Evolutionary conservation across 1,140 invertebrate genomes (phyloP).

Genomic region (Alviniconcha marisindica): DNA sequence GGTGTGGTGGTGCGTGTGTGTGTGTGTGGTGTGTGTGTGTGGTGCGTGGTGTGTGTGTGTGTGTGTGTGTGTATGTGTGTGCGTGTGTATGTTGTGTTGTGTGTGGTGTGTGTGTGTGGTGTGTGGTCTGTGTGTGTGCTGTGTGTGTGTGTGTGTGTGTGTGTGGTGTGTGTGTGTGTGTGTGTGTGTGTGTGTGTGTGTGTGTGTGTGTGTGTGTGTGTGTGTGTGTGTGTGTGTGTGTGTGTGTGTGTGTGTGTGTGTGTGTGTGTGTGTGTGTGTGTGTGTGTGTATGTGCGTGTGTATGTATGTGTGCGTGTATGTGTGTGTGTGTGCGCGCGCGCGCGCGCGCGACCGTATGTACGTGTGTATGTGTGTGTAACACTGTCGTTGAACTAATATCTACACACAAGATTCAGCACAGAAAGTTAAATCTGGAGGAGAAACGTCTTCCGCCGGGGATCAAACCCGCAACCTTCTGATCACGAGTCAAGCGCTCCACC

Average conservation of each 20-base stretch:
- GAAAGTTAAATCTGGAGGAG: not conserved
- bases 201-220: not conserved
- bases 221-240: not conserved
- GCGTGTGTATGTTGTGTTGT: too few relatives aligned
- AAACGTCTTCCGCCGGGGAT: not conserved
- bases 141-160: not conserved
- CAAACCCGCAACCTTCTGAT: too few relatives aligned
- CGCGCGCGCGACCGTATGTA: not conserved
- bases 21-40: not conserved
- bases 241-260: not conserved
- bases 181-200: conserved; percentile 17
- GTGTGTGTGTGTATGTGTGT: not conserved
- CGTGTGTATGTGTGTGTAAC: not conserved
- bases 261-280: not conserved
- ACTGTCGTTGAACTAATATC: not conserved
- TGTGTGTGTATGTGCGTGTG: conserved; percentile 9
- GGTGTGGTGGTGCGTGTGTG: not conserved
- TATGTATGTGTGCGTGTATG: not conserved
- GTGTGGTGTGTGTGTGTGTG: not conserved
- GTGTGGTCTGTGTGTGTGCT: too few relatives aligned
- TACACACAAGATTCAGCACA: not conserved
- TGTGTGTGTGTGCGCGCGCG: not conserved
- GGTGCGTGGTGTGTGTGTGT: not conserved
- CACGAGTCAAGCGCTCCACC: too few relatives aligned
- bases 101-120: too few relatives aligned